Evolutionary conservation across 2,113 vertebrate species (phyloP), one percentile per base, ranked within the genome.

Genomic region (Pristiophorus japonicus): DNA sequence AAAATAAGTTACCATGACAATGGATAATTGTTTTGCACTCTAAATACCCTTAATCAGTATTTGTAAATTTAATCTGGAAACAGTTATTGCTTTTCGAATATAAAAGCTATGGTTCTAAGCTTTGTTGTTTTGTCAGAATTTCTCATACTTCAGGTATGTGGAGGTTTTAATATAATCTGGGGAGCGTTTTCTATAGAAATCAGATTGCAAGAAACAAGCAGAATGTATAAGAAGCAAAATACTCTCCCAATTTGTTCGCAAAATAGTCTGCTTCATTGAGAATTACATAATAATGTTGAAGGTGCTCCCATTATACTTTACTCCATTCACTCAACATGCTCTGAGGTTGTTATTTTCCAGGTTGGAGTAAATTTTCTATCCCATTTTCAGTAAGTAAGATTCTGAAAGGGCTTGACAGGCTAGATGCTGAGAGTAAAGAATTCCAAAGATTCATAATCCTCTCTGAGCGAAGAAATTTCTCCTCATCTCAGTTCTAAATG

Each of bases 51-150:
- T 94, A 30, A 94, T 70, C 66, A 70, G 65, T 16, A 27, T 70
- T 94, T 27, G 22, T 30, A 67, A 70, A 70, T 94, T 70, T 94
- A n/a, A 94, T 70, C 92, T 94, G 65, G 65, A 70, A 94, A 70
- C 34, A 94, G 70, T 70, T 51, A 70, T 45, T 70, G 63, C 42
- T 42, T 94, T 70, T 70, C 16, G 63, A 70, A 67, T 38, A 70
- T 45, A 47, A 27, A 45, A 34, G 11, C 42, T 47, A 67, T 51
- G 11, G 20, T 91, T 62, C 30, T 22, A 91, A 63, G 47, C 65
- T 94, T 27, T 70, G 65, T n/a, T 94, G 66, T 51, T 94, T 66
- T 70, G 34, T 94, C 38, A 70, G 24, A 70, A 70, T 38, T 93
- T 38, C 34, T 24, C 59, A 93, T 65, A 18, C 20, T 94, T 67